These are phyloP conservation scores for Baryphthengus martii DNA, from an alignment of 2,113 vertebrate species.

Conservation along the genomic window DNA sequence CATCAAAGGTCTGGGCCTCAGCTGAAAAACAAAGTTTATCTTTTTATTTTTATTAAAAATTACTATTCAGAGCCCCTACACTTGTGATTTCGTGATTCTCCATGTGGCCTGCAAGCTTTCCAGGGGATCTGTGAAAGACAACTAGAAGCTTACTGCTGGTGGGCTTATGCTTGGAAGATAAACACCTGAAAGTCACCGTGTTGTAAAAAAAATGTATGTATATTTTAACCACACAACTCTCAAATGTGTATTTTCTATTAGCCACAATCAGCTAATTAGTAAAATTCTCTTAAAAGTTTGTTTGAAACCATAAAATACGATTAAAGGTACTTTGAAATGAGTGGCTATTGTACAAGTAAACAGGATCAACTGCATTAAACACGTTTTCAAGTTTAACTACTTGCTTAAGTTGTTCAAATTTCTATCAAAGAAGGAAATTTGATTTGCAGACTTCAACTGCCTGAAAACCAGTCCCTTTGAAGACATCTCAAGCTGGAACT, in stretches of 20 bases:
- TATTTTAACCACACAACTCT: not conserved
- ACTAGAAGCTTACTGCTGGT: not conserved
- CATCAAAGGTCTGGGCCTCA: conserved; percentile 85
- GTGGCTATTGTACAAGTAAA: not conserved
- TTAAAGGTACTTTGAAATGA: not conserved
- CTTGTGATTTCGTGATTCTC: not conserved
- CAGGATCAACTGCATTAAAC: too few species aligned
- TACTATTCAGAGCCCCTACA: too few species aligned
- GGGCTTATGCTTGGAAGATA: not conserved
- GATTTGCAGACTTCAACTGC: not conserved
- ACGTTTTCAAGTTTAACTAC: not conserved
- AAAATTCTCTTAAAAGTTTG: not conserved
- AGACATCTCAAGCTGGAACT: not conserved
- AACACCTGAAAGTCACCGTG: not conserved
- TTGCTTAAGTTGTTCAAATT: not conserved
- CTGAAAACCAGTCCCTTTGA: not conserved
- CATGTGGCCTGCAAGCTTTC: not conserved
- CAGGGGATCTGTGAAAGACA: not conserved
- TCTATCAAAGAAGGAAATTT: not conserved
- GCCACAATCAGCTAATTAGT: not conserved
- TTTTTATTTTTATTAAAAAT: not conserved
- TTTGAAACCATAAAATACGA: not conserved
- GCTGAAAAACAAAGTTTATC: conserved; percentile 63
- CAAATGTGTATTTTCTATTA: not conserved
- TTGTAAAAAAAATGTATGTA: not conserved